Base-by-base conservation (phyloP, 2,113 vertebrate genomes). In the Entelurus aequoreus region DNA sequence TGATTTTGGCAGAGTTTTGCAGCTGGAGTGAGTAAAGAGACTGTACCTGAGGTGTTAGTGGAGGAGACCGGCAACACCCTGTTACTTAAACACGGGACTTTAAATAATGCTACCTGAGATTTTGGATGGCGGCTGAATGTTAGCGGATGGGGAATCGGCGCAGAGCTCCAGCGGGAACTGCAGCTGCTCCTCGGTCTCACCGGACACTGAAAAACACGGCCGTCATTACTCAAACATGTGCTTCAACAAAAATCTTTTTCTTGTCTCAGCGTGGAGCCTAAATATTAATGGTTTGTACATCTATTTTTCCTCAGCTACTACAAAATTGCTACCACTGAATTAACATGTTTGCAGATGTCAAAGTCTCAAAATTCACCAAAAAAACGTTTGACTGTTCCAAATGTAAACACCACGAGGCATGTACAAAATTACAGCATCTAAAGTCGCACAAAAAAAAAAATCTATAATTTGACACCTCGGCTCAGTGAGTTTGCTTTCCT, bases 161-260 rank as follows among this genome's bases (percentile, higher is more conserved):
- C 86, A 92, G 74, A 99, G 91, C 78, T 99, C 97, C 87, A 99
- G 13, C 0, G 94, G 85, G 81, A 99, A 99, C 57, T 99, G 97
- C 28, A 99, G 91, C 72, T 95, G 95, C 48, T 99, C 97, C 71
- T 99, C 97, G 16, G 90, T 92, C 72, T 99, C 96, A 66, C 89
- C 75, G 65, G 89, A 92, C 46, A 89, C 95, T 94, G 66, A 55
- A 81, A 68, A 48, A 6, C 11, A 42, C 40, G 3, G 6, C 19
- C 4, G 4, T 62, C 28, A 6, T 35, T 54, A 57, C n/a, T 35
- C 35, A 46, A 49, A 65, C 28, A 58, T 38, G 40, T 16, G 54
- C 56, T 12, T 60, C 14, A 37, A 46, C 6, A 40, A 1, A 61
- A 59, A 52, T 11, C 14, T 8, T 53, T 44, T 62, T 54, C 6